Evolutionary conservation across 2,113 vertebrate genomes (phyloP).

Genomic region (Pygoscelis antarcticus): DNA sequence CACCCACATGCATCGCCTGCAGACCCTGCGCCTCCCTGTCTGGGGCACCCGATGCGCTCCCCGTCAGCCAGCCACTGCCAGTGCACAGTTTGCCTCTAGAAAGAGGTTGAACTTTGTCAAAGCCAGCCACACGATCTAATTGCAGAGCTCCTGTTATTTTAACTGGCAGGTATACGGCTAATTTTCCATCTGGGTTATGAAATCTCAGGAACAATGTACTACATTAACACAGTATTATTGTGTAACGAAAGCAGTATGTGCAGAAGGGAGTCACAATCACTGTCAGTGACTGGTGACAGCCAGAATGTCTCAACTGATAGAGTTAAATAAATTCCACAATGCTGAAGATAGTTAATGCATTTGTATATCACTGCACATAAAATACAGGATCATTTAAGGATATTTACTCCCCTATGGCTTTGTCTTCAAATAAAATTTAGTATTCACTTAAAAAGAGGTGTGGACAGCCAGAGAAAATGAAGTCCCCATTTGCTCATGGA

Average conservation of each 20-base stretch:
- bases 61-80: neutral
- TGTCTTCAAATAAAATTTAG: neutral
- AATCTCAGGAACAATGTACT: neutral
- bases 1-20: neutral
- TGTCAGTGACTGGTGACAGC: neutral
- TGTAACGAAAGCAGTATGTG: neutral
- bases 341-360: neutral
- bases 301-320: neutral
- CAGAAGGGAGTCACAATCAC: neutral
- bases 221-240: neutral
- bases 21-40: accelerated
- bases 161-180: neutral
- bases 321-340: neutral
- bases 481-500: neutral
- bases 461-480: neutral
- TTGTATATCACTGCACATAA: neutral
- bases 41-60: accelerated
- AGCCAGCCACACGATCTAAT: neutral
- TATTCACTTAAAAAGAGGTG: neutral
- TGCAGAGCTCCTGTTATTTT: neutral
- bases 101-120: neutral
- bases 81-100: neutral
- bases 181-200: neutral
- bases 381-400: neutral
- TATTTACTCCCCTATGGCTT: neutral